Base-by-base conservation (phyloP, 1,140 invertebrate genomes). In the Mycetomoellerius zeteki region DNA sequence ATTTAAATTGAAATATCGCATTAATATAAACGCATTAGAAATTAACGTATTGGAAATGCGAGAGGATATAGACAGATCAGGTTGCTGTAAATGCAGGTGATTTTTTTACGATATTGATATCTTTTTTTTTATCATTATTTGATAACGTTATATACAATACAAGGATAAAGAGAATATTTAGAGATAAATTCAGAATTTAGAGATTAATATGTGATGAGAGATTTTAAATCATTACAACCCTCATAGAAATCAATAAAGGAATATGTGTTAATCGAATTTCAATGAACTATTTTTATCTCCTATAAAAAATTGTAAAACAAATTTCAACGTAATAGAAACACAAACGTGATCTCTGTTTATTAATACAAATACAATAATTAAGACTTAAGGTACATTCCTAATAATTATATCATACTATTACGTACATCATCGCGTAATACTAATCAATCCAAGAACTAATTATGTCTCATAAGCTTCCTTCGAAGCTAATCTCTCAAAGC, bases 371-470 rank as follows among this genome's bases (percentile, higher is more conserved):
- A 24, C 24, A 52, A 58, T 14, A 65, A 33, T 30, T 54, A 43
- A 10, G 30, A 1, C 16, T 30, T 33, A 67, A 50, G 24, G 14
- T 56, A 43, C 12, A 47, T 84, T 73, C n/a, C 37, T 50, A 69
- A 69, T 50, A 69, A 69, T 30, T 19, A 33, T 27, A 1, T n/a
- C 19, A 16, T 0, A 16, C n/a, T 82, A 60, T 3, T 56, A 56
- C 37, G 14, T 12, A 30, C 16, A 4, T n/a, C 24, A n/a, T 21
- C n/a, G 33, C 47, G 21, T 24, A 67, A 81, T 37, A 37, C 54
- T 80, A 85, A 89, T 88, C 88, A 82, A 52, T 37, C 19, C 2
- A 21, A 12, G 27, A 89, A 76, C 56, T 88, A 84, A 87, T 84
- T 87, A 87, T 54, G 80, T 84, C 37, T 14, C 60, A 24, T 60